Evolutionary conservation across 2,888 invertebrate species (phyloP), one percentile per base, ranked within the genome.

Genomic region (Proisotoma minuta): DNA sequence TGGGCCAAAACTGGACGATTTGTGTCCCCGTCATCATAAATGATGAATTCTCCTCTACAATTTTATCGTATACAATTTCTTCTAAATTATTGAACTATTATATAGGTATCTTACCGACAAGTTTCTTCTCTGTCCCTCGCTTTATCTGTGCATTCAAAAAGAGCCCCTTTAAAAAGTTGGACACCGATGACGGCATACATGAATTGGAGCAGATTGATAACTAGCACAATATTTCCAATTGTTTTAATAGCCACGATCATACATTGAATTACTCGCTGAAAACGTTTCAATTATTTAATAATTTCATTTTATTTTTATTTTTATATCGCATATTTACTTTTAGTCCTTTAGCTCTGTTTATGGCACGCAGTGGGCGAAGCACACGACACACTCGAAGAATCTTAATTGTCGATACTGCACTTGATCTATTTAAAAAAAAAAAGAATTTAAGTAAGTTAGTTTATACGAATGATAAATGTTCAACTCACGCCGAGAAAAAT

Each of bases 161-260:
- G 83, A 52, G 81, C 82, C 52, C 84, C 84, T 79, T 80, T 73
- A 77, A 84, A 84, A 29, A 84, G 77, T 75, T 84, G 83, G 47
- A 84, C 84, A 57, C 84, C 84, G 72, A 84, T 84, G 71, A 83
- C 83, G 71, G 83, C 82, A 75, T 84, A 84, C 83, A 84, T 84
- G 77, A 84, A 84, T 76, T 82, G 79, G 22, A 84, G 80, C 71
- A 84, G 79, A 75, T 82, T 81, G 65, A 83, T 84, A 73, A 84
- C 83, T 75, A 84, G 76, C 78, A 84, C 81, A 73, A 84, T 83
- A 77, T 83, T 83, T 67, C 82, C 82, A 73, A 81, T 81, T 62
- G 81, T 81, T 70, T 78, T 78, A 51, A 81, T 77, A 39, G 81
- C 81, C 59, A 81, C 81, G 59, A 81, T 79, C 69, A 81, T 83